These are phyloP conservation scores for Mellivora capensis DNA, from an alignment of 2,113 vertebrate species.

Conservation along the genomic window DNA sequence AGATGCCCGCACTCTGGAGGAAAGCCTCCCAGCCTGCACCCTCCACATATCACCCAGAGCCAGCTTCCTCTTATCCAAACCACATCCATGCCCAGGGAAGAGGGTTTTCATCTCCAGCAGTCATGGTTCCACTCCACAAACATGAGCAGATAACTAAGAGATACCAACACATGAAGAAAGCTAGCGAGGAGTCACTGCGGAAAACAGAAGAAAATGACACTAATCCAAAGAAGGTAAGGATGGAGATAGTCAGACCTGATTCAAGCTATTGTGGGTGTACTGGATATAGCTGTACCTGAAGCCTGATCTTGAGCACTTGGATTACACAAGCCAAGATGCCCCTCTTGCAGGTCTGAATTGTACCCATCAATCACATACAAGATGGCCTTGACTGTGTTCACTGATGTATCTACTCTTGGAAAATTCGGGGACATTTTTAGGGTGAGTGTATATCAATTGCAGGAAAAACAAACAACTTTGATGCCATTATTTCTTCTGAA, in stretches of 20 bases:
- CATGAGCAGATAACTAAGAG: not conserved
- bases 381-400: too few species aligned
- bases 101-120: not conserved
- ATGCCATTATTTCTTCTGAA: not conserved
- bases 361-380: too few species aligned
- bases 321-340: too few species aligned
- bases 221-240: not conserved
- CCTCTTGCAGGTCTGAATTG: too few species aligned
- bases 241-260: not conserved
- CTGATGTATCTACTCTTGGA: too few species aligned
- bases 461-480: not conserved
- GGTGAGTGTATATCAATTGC: not conserved
- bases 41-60: too few species aligned
- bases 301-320: too few species aligned
- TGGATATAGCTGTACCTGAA: too few species aligned
- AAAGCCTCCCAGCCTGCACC: too few species aligned
- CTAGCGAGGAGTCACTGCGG: not conserved
- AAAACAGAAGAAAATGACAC: not conserved
- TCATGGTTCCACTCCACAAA: accelerated
- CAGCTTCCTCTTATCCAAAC: not conserved
- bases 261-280: too few species aligned
- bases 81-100: not conserved
- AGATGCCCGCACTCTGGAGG: too few species aligned
- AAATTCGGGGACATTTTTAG: not conserved
- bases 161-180: not conserved